Base-by-base conservation (phyloP, 2,888 invertebrate genomes). In the Andrena minutula region DNA sequence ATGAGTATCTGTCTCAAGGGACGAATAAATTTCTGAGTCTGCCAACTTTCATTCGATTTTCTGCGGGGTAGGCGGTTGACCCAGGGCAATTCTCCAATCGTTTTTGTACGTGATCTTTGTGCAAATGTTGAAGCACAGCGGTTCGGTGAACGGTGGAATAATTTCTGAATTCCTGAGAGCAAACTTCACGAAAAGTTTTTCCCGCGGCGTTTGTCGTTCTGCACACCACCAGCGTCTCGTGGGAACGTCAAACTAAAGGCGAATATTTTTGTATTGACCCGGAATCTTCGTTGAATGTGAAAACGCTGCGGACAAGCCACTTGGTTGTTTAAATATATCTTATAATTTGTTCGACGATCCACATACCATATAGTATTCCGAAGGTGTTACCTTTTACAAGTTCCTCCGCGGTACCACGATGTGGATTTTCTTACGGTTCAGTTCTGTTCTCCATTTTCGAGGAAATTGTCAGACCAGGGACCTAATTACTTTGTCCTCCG, bases 51-150 rank as follows among this genome's bases (percentile, higher is more conserved):
- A 30, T 53, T 32, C 61, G 60, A 66, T 70, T 70, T 56, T 66
- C 60, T 28, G 26, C 47, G 49, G 8, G 4, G 2, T 16, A 74
- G 53, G 32, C 26, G 65, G 68, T 69, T 51, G 74, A 63, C 74
- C 64, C 20, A 32, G 66, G 66, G 41, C 75, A 51, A 68, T 71
- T 75, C 51, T n/a, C 30, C 20, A 65, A 70, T 68, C 82, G 66
- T 75, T 82, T 82, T 63, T 75, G 30, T 58, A 75, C 71, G 82
- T 71, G 83, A 79, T 74, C 70, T 73, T 70, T 63, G 74, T 79
- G 79, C 60, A 70, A 83, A 83, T 66, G 69, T 49, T 26, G 74
- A 26, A 60, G 41, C 51, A 32, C 28, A 10, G 12, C 8, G 58
- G 58, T 30, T 68, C 58, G 64, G 16, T 28, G 41, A 51, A 80